Evolutionary conservation across 2,888 invertebrate genomes (phyloP), one percentile per base, ranked within the genome.

Genomic region (Phaedon cochleariae): DNA sequence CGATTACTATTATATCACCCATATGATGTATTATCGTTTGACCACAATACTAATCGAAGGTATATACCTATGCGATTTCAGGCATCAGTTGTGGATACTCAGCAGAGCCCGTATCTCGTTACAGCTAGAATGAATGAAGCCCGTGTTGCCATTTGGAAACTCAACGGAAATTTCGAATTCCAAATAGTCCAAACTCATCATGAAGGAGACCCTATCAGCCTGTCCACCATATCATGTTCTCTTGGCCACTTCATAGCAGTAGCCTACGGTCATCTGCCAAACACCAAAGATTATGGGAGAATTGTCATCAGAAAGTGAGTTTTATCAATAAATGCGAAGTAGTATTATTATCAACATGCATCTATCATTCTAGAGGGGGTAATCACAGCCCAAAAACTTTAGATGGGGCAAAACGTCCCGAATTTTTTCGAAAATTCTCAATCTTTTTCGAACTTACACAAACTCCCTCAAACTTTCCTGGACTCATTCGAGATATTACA

Each of bases 241-340:
- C 69, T 70, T 12, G 57, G 68, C n/a, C 67, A 75, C 57, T 82
- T 79, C 67, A 68, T 83, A 53, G 81, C 81, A 3, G 74, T 83
- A 20, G 79, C 79, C 7, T 81, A 79, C 20, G 77, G 80, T 17
- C 76, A 78, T 65, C 59, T 77, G 48, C 69, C 75, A 48, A 74
- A 79, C 59, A 75, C 79, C 0, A 74, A 79, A 48, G 76, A 80
- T 66, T 68, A 77, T 45, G 82, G 82, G 15, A 69, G 73, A 60
- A 70, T 83, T n/a, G 73, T 77, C 18, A 79, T 83, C 18, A 73
- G 73, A 69, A 76, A 75, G 82, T 82, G 2, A 12, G 26, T 53
- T 15, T 6, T 26, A n/a, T 46, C 7, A 41, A 48, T n/a, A 34
- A 51, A 9, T 41, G n/a, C n/a, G n/a, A n/a, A n/a, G n/a, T n/a